phyloP scores from a whole-genome alignment of 1,140 invertebrate species.

The Drosophila arizonae region DNA sequence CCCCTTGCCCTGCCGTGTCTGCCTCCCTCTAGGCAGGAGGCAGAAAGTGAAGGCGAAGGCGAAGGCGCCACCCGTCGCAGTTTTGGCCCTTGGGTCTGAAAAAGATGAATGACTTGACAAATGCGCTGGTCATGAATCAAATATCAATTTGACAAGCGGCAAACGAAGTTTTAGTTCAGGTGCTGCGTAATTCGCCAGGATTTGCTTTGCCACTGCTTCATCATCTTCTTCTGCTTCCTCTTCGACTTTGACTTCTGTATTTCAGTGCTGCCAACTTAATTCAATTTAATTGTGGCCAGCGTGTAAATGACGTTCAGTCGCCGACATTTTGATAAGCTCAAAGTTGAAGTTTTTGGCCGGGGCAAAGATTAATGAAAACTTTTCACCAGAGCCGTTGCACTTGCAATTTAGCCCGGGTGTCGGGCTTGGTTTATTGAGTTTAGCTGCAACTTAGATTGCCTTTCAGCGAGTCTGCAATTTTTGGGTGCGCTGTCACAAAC shows the following conservation, averaged over 20 bases:
- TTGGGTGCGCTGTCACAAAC: constrained; percentile 62
- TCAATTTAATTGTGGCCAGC: constrained; percentile 78
- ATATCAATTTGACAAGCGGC: constrained; percentile 81
- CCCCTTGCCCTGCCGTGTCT: background rate
- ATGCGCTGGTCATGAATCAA: constrained; percentile 81
- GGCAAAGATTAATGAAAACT: constrained; percentile 72
- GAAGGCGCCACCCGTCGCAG: constrained; percentile 14
- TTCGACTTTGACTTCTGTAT: constrained; percentile 3
- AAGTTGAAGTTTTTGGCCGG: constrained; percentile 48
- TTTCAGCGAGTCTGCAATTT: constrained; percentile 47
- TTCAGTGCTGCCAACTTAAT: constrained; percentile 51
- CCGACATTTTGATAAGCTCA: constrained; percentile 49
- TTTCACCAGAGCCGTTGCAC: constrained; percentile 52
- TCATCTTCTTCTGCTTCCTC: background rate
- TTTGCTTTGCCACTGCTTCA: constrained; percentile 1
- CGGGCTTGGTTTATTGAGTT: constrained; percentile 58
- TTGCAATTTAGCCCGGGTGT: constrained; percentile 38
- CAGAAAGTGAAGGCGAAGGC: no score
- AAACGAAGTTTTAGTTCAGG: constrained; percentile 57
- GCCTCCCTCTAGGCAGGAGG: no score
- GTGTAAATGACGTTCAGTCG: constrained; percentile 62
- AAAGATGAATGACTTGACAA: constrained; percentile 82
- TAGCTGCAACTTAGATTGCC: constrained; percentile 71
- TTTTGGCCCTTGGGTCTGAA: constrained; percentile 34
- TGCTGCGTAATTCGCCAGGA: constrained; percentile 36